Percentiles rank a stretch among this genome's conserved stretches.
phyloP scores from a whole-genome alignment of 2,113 vertebrate genomes.

The Oreocharis arfaki region DNA sequence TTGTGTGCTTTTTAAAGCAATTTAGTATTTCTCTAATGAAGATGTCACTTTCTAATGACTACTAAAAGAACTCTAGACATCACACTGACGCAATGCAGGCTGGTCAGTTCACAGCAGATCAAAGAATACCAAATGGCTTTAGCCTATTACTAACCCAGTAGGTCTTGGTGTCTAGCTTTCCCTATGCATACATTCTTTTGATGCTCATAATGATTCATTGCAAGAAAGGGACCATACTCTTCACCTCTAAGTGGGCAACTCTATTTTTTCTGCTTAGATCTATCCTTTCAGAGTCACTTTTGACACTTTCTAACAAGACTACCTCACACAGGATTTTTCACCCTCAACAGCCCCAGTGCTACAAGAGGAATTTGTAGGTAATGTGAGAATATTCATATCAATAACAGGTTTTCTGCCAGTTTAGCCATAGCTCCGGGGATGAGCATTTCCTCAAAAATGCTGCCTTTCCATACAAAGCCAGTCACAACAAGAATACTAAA shows the following conservation, averaged over 20 bases:
- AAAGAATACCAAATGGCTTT: background rate
- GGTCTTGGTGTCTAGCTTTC: background rate
- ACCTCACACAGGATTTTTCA: background rate
- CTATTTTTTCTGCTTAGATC: background rate
- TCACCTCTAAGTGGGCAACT: background rate
- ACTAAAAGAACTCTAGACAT: background rate
- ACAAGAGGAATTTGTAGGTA: background rate
- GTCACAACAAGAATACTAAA: background rate
- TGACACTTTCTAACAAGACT: background rate
- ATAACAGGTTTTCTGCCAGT: background rate
- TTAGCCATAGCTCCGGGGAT: background rate
- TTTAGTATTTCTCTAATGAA: background rate
- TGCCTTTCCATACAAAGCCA: background rate
- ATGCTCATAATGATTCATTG: background rate
- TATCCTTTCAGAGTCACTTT: background rate
- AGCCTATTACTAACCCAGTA: background rate
- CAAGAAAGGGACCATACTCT: background rate
- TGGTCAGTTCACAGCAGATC: background rate
- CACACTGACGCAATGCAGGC: background rate
- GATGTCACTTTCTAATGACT: background rate
- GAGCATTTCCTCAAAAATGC: background rate
- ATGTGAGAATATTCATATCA: fast-evolving
- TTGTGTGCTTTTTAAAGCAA: background rate
- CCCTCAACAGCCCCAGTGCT: background rate
- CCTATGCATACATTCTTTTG: background rate